These are phyloP conservation scores for Netelia virgata DNA, from an alignment of 2,888 invertebrate genomes.

Conservation along the genomic window DNA sequence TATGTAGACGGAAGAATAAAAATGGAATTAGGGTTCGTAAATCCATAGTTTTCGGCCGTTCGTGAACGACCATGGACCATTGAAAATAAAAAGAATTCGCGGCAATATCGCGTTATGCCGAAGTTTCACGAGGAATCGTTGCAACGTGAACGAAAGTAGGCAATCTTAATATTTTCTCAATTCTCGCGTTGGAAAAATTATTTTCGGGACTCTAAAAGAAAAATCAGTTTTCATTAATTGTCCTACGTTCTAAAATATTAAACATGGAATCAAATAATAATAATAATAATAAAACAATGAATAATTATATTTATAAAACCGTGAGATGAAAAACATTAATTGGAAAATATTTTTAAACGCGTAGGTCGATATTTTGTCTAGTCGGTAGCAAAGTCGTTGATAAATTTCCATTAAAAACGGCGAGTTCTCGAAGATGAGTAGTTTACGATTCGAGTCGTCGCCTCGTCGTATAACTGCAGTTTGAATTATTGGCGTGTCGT, in stretches of 20 bases:
- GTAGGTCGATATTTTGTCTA: too few relatives aligned
- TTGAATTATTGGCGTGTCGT: conserved; percentile 63
- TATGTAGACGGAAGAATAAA: conserved; percentile 42
- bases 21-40: conserved; percentile 30
- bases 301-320: too few relatives aligned
- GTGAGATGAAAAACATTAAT: too few relatives aligned
- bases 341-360: too few relatives aligned
- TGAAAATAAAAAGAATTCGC: background rate
- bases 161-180: background rate
- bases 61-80: conserved; percentile 24
- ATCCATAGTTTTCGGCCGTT: conserved; percentile 3
- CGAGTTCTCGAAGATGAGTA: background rate
- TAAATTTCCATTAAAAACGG: too few relatives aligned
- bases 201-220: too few relatives aligned
- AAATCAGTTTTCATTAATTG: too few relatives aligned
- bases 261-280: too few relatives aligned
- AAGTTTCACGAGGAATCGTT: conserved; percentile 9
- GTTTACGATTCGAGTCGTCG: conserved; percentile 1
- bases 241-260: too few relatives aligned
- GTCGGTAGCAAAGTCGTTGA: too few relatives aligned
- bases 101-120: background rate
- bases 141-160: background rate
- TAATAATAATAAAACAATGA: too few relatives aligned
- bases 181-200: too few relatives aligned
- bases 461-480: conserved; percentile 2